Evolutionary conservation across 2,888 invertebrate species (phyloP), one percentile per base, ranked within the genome.

Genomic region (Atethmia centrago): DNA sequence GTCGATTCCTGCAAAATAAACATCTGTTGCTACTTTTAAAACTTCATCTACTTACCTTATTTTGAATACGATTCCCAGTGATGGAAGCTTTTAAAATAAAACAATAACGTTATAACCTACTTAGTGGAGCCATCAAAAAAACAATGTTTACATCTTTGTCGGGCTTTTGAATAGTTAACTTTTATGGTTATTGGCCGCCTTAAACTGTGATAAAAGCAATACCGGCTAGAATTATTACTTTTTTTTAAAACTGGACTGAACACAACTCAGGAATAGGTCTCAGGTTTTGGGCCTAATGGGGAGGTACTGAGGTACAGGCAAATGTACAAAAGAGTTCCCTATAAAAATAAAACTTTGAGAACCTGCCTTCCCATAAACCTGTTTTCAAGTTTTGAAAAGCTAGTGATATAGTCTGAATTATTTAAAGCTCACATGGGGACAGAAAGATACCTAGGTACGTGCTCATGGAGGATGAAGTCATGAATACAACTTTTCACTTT

Each of bases 101-200:
- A 80, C 81, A 77, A 74, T 69, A 64, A 56, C 45, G 47, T 67
- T 55, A 28, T 77, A 49, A 72, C 45, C 16, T 53, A 78, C 58
- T 67, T 70, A 82, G 59, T 58, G 51, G 65, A 45, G 28, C 55
- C 74, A 67, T 63, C 49, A 78, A 70, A 51, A 40, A 40, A 73
- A 77, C 72, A 66, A 62, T 61, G 59, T 69, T 71, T 75, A 71
- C 65, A 58, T 80, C 59, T 56, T 55, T 63, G 63, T 53, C 42
- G 63, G 49, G 25, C 45, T 56, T 76, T 76, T 64, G 64, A 82
- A 80, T 70, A 55, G 69, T 72, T 31, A 77, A 69, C 49, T 58
- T 80, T 80, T 82, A 80, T 71, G 75, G 45, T 71, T 42, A 53
- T 65, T 71, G 56, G 63, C 66, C 19, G 28, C 28, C 28, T 70